A percentile compares a stretch with the other conserved stretches of the same genome.
phyloP scores from a whole-genome alignment of 2,113 vertebrate species.

The Coracopsis vasa region DNA sequence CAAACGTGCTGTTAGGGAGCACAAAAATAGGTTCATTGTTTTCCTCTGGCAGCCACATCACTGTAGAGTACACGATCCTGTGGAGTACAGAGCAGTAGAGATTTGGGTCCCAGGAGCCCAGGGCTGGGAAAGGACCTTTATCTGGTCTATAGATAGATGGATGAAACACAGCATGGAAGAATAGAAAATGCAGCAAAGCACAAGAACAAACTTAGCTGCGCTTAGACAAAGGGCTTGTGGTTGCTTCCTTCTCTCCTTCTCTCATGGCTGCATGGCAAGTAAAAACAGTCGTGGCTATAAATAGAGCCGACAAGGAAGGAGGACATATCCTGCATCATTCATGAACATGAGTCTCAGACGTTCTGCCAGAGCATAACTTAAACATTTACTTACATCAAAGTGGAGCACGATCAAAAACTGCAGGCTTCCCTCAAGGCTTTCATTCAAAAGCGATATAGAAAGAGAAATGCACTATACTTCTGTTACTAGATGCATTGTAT shows the following conservation, averaged over 20 bases:
- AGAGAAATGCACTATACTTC: slow-evolving; percentile 40
- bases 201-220: not conserved
- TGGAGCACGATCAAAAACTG: slow-evolving; percentile 56
- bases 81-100: not conserved
- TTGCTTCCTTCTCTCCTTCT: slow-evolving; percentile 10
- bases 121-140: not conserved
- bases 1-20: not conserved
- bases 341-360: slow-evolving; percentile 35
- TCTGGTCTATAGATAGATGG: not conserved
- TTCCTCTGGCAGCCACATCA: not conserved
- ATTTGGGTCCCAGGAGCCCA: not conserved
- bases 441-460: slow-evolving; percentile 24
- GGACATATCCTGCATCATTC: slow-evolving; percentile 64
- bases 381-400: slow-evolving; percentile 73
- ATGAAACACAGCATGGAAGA: not conserved
- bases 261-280: not conserved
- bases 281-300: slow-evolving; percentile 37
- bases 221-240: not conserved
- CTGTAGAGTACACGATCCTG: not conserved
- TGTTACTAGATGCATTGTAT: slow-evolving; percentile 45
- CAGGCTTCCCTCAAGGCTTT: slow-evolving; percentile 60
- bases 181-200: not conserved
- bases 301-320: slow-evolving; percentile 10
- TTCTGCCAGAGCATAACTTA: slow-evolving; percentile 63
- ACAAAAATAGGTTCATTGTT: not conserved